phyloP scores from a whole-genome alignment of 64 coral and sea anemone species.

The Platygyra sinensis region DNA sequence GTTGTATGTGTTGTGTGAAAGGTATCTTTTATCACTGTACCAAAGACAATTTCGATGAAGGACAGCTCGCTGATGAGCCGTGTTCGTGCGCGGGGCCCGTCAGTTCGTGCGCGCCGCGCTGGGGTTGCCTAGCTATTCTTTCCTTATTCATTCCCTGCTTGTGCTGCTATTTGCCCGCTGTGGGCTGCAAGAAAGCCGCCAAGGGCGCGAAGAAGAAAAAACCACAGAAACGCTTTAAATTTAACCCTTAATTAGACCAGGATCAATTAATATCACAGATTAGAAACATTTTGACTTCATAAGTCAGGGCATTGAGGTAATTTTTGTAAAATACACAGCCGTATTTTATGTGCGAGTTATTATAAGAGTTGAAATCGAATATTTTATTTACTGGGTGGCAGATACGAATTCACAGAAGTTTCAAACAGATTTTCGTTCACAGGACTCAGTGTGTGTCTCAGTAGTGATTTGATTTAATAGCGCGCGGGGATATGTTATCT shows the following conservation, averaged over 20 bases:
- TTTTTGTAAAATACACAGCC: constrained; percentile 70
- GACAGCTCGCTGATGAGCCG: constrained; percentile 84
- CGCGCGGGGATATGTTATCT: constrained; percentile 32
- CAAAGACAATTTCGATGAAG: constrained; percentile 87
- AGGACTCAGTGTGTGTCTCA: neutral
- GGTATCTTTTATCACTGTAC: constrained; percentile 98
- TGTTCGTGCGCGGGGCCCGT: constrained; percentile 91
- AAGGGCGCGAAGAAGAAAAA: constrained; percentile 50
- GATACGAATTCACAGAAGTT: neutral
- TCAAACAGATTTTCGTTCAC: neutral
- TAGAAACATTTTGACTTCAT: constrained; percentile 86
- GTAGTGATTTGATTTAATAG: neutral
- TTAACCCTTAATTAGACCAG: constrained; percentile 41
- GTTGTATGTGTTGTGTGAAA: constrained; percentile 96
- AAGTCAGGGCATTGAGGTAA: constrained; percentile 80
- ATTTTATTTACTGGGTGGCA: constrained; percentile 18
- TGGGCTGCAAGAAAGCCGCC: constrained; percentile 82
- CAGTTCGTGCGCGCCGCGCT: constrained; percentile 82
- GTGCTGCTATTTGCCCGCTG: constrained; percentile 79
- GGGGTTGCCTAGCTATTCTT: constrained; percentile 87
- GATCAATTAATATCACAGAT: neutral
- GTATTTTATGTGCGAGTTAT: constrained; percentile 23
- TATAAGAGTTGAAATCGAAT: constrained; percentile 8
- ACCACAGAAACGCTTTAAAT: constrained; percentile 42
- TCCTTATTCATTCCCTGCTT: constrained; percentile 87